Conservation (phyloP, 2,113 vertebrate species). For the Gulo gulo region DNA sequence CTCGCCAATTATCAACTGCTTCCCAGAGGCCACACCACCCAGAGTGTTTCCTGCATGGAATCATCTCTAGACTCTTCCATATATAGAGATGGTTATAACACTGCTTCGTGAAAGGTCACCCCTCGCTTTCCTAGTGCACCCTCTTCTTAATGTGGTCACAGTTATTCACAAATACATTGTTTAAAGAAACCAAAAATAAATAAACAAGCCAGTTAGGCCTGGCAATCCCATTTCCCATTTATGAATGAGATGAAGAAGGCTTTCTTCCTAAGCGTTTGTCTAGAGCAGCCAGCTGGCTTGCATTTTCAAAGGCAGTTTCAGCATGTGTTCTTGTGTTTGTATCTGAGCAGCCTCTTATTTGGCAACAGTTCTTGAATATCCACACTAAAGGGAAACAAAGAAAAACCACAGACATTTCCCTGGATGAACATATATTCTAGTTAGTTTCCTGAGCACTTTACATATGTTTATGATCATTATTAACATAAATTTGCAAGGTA, state of each 20-base stretch:
- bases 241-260: slow-evolving; percentile 40
- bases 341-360: slow-evolving; percentile 18
- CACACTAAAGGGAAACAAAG: slow-evolving; percentile 57
- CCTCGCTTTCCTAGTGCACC: background rate
- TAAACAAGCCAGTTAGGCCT: background rate
- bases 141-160: background rate
- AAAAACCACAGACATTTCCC: slow-evolving; percentile 4
- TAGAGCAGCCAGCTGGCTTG: slow-evolving; percentile 60
- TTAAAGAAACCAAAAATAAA: slow-evolving; percentile 1
- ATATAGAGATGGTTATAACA: background rate
- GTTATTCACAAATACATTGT: background rate
- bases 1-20: background rate
- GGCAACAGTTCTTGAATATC: slow-evolving; percentile 52
- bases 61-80: background rate
- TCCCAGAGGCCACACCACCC: background rate
- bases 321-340: slow-evolving; percentile 33
- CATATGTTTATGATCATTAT: background rate
- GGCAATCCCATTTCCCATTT: slow-evolving; percentile 29
- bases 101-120: background rate
- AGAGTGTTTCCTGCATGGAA: background rate
- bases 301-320: slow-evolving; percentile 44
- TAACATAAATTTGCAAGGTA: background rate
- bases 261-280: slow-evolving; percentile 21
- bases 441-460: slow-evolving; percentile 7
- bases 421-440: background rate